Percentiles rank a stretch among this genome's conserved stretches.
These are phyloP conservation scores for Apodemus sylvaticus DNA, from an alignment of 2,113 vertebrate species.

Conservation along the genomic window DNA sequence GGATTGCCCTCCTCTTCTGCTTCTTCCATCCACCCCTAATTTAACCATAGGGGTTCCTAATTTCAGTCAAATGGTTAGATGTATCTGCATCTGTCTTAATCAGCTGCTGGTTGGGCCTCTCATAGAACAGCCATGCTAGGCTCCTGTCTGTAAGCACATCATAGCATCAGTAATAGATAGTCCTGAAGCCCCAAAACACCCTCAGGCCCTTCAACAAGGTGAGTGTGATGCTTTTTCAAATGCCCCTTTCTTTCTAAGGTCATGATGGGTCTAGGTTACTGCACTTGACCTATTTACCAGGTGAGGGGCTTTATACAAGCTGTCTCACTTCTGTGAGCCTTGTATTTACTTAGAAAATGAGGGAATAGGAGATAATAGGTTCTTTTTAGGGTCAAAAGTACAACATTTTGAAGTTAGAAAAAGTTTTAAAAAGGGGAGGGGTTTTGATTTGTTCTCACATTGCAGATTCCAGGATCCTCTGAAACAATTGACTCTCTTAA, in stretches of 20 bases:
- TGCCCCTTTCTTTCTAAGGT: constrained; percentile 13
- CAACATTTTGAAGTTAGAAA: background rate
- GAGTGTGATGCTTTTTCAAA: background rate
- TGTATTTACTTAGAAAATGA: constrained; percentile 9
- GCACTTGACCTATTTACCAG: background rate
- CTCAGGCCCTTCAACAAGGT: background rate
- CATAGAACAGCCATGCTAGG: no score
- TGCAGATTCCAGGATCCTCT: background rate
- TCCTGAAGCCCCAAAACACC: background rate
- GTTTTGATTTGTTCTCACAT: constrained; percentile 1
- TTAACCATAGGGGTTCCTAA: no score
- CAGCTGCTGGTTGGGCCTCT: no score
- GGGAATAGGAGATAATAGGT: background rate
- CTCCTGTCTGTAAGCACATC: no score
- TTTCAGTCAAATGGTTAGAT: no score
- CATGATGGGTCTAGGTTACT: background rate
- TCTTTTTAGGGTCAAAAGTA: constrained; percentile 8
- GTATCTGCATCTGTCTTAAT: no score
- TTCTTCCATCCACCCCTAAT: no score
- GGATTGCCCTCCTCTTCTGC: no score
- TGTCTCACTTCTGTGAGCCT: background rate
- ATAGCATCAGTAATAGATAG: background rate
- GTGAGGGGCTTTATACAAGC: background rate
- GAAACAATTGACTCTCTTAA: background rate
- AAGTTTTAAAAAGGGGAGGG: no score